Evolutionary conservation across 1,140 invertebrate species (phyloP), one percentile per base, ranked within the genome.

Genomic region (Parasteatoda tepidariorum): DNA sequence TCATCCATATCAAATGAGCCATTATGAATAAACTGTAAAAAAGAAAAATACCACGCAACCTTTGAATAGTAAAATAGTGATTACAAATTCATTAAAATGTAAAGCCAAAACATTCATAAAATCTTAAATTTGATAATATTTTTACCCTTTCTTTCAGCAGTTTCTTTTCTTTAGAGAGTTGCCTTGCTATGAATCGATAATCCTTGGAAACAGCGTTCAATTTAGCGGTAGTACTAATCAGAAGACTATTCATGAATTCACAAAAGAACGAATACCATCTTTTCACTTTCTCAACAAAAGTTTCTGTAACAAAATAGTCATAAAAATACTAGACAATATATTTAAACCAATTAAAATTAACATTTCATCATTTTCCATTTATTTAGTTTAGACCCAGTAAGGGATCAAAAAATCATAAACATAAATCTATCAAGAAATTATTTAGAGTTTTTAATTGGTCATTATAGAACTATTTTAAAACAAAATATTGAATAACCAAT

Each of bases 121-220:
- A 59, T n/a, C n/a, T n/a, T n/a, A 11, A 41, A 38, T n/a, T 48
- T 30, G 9, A 22, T 48, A 33, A 76, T 24, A 9, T 48, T 2
- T 41, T 71, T 70, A 83, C 84, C 41, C 88, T 87, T 68, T 87
- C 78, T 92, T 98, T 98, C 2, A 98, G 90, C 71, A 92, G 88
- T 88, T 94, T 94, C 89, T 97, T 97, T 87, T 92, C 92, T 62
- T 90, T 87, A 9, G 90, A 87, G 26, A 92, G 88, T 62, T 90
- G 89, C 64, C 93, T 92, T 7, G 96, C 94, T 0, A 99, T 95
- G 88, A 96, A 97, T 86, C 97, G 92, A 90, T 98, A 98, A 89
- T 98, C 96, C 34, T 94, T 91, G 0, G 97, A 98, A 84, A 97
- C 94, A 84, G 91, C 92, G 90, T 98, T 97, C 41, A 98, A 89